Evolutionary conservation across 2,888 invertebrate genomes (phyloP), one percentile per base, ranked within the genome.

Genomic region (Oligia strigilis): DNA sequence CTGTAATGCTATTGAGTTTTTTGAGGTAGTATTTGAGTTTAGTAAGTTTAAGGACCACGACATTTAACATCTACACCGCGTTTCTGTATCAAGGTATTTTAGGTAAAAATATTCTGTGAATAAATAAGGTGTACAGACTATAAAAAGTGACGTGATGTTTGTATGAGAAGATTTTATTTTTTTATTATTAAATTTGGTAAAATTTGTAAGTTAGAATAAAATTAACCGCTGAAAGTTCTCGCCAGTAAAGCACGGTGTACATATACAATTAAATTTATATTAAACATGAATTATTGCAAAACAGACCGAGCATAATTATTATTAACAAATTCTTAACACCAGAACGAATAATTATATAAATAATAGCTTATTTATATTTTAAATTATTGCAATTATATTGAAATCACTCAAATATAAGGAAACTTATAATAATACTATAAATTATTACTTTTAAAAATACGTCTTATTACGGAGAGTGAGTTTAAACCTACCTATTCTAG

Each of bases 11-110:
- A 79, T 86, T 76, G 74, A 84, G 74, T 58, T 77, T 65, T 76
- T 83, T 85, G 88, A 88, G 88, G 88, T 88, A 88, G 88, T 80
- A 77, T 87, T 83, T 81, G 74, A 80, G 71, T 83, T 76, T 75
- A 67, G 69, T 75, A 66, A 75, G 40, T 70, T 73, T 60, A 67
- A 73, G 46, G 76, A 72, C 80, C 83, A 83, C 74, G 80, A 80
- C 29, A 75, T 70, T 67, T n/a, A 29, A 49, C 5, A 49, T 73
- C 64, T 70, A 82, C 69, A 82, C 70, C 72, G 78, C 5, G 43
- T 69, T 72, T 55, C 67, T 64, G n/a, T 23, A 40, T 19, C 8
- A 14, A 66, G 1, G 29, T 52, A 70, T 60, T 70, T 60, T 40
- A 13, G 29, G 58, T 79, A 49, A 52, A 13, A 46, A 1, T 60